Evolutionary conservation across 2,888 invertebrate genomes (phyloP).

Genomic region (Gisinianus flammeolus): DNA sequence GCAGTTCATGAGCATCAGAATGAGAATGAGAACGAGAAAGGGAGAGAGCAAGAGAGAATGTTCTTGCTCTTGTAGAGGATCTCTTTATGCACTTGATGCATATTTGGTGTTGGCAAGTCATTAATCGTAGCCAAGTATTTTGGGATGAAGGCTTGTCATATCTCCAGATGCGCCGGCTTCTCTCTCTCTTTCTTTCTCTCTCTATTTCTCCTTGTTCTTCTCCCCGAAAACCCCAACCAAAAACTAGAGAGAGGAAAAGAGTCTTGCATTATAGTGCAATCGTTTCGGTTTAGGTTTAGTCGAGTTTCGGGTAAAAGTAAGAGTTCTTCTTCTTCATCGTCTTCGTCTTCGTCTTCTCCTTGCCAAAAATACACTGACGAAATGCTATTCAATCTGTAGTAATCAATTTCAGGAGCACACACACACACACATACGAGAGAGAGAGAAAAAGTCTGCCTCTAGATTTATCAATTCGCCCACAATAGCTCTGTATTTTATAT

Average conservation of each 20-base stretch:
- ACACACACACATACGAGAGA: no score
- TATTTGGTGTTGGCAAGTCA: constrained; percentile 60
- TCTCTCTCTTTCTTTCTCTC: neutral
- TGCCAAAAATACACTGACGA: constrained; percentile 53
- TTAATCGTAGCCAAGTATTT: constrained; percentile 59
- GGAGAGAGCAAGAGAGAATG: constrained; percentile 11
- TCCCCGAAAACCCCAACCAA: neutral
- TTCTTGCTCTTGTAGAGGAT: constrained; percentile 22
- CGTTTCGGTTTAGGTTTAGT: constrained; percentile 12
- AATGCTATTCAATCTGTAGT: constrained; percentile 57
- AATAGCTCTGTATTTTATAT: constrained; percentile 54
- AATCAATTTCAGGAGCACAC: constrained; percentile 54
- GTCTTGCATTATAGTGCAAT: constrained; percentile 11
- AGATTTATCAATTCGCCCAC: constrained; percentile 55
- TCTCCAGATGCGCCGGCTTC: constrained; percentile 59
- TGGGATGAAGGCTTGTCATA: constrained; percentile 60
- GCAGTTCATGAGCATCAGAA: constrained; percentile 32
- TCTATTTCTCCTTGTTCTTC: neutral
- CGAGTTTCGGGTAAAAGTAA: neutral
- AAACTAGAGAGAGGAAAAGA: neutral
- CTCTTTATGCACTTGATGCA: constrained; percentile 55
- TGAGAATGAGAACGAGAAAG: neutral
- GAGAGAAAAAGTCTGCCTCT: constrained; percentile 45
- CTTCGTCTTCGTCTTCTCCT: constrained; percentile 13
- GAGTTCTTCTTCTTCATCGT: no score